Conservation (phyloP, 2,113 vertebrate species). For the cat (Felis catus) region DNA sequence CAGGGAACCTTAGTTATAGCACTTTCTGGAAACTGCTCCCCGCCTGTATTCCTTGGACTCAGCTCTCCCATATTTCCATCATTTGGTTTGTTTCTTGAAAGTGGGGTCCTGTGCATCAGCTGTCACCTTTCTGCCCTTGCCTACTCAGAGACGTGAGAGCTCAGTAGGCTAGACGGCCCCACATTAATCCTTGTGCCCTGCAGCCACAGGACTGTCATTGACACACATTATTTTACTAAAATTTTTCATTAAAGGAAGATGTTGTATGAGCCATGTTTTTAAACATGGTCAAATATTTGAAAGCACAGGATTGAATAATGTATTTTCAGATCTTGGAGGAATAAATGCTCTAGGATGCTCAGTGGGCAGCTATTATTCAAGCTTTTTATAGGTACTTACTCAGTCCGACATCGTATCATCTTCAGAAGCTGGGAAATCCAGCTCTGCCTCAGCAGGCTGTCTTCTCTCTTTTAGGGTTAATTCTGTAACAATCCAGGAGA, state of each 20-base stretch:
- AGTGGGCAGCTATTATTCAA: constrained; percentile 9
- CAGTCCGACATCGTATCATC: background rate
- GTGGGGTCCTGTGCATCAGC: background rate
- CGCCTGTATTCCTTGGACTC: background rate
- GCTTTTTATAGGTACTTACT: background rate
- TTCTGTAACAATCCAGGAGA: background rate
- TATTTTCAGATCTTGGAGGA: constrained; percentile 51
- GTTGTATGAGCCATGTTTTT: constrained; percentile 6
- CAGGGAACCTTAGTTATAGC: background rate
- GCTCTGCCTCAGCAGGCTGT: background rate
- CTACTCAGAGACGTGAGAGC: background rate
- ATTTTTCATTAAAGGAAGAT: background rate
- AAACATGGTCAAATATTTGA: constrained; percentile 8
- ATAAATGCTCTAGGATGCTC: background rate
- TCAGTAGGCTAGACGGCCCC: background rate
- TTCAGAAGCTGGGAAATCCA: background rate
- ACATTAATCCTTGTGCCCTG: background rate
- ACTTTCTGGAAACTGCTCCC: background rate
- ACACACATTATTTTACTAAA: constrained; percentile 1
- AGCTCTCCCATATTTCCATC: background rate
- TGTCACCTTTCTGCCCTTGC: background rate
- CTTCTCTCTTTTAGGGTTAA: background rate
- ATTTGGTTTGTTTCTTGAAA: constrained; percentile 20
- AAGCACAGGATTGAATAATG: background rate
- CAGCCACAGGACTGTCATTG: background rate